Evolutionary conservation across 2,888 invertebrate species (phyloP).

Genomic region (Drosophila peninsularis): DNA sequence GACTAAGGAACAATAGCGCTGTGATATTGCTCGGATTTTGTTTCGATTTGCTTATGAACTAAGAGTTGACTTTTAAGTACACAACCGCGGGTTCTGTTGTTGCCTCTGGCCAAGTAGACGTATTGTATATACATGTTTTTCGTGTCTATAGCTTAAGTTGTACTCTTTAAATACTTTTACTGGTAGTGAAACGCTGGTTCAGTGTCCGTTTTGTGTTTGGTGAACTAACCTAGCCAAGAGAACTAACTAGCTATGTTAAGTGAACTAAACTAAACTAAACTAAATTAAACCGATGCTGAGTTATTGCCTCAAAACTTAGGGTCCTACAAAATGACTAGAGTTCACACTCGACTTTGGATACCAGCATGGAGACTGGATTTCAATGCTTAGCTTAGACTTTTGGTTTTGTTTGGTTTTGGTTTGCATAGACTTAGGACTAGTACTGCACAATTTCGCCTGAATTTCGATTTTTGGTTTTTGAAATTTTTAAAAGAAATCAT

Average conservation of each 20-base stretch:
- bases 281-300: conserved; percentile 46
- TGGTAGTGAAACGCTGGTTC: conserved; percentile 80
- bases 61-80: conserved; percentile 77
- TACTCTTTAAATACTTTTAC: conserved; percentile 78
- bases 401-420: conserved; percentile 24
- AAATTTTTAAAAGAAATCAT: conserved; percentile 32
- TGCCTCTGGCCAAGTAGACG: conserved; percentile 62
- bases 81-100: conserved; percentile 79
- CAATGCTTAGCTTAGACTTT: conserved; percentile 48
- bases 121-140: conserved; percentile 20
- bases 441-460: conserved; percentile 84
- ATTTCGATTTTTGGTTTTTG: conserved; percentile 56
- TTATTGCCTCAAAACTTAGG: conserved; percentile 57
- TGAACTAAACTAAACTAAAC: conserved; percentile 43
- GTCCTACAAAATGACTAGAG: conserved; percentile 81
- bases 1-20: conserved; percentile 83
- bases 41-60: conserved; percentile 35
- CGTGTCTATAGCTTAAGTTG: conserved; percentile 58
- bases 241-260: conserved; percentile 35
- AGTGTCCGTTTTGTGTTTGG: conserved; percentile 57
- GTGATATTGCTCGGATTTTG: conserved; percentile 77
- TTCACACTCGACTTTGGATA: conserved; percentile 80
- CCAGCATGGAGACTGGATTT: conserved; percentile 57
- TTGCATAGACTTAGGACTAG: conserved; percentile 65
- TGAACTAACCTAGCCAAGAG: conserved; percentile 25